These are phyloP conservation scores for Drosophila nr. perissopoda DNA, from an alignment of 2,888 invertebrate species.

Conservation along the genomic window DNA sequence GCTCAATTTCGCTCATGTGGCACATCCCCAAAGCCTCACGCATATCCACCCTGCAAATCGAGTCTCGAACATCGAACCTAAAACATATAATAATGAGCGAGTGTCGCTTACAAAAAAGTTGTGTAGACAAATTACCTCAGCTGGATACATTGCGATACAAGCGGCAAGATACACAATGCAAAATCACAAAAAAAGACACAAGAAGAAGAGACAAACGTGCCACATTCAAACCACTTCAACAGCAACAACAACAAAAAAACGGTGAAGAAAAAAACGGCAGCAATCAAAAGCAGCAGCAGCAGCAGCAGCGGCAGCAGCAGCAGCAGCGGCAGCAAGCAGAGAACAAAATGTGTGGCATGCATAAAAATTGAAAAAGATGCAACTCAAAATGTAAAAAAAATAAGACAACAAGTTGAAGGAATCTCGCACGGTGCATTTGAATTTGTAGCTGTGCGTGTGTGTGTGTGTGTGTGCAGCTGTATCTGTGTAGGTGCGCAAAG, in stretches of 20 bases:
- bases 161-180: not conserved
- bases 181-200: slow-evolving; percentile 19
- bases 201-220: slow-evolving; percentile 67
- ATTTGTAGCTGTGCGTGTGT: slow-evolving; percentile 34
- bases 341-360: slow-evolving; percentile 73
- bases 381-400: slow-evolving; percentile 47
- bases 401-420: slow-evolving; percentile 37
- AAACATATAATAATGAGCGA: slow-evolving; percentile 27
- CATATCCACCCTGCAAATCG: slow-evolving; percentile 21
- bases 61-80: not conserved
- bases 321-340: slow-evolving; percentile 27
- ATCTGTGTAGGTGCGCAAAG: slow-evolving; percentile 64
- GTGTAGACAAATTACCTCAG: slow-evolving; percentile 58
- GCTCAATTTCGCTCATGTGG: slow-evolving; percentile 20
- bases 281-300: slow-evolving; percentile 50
- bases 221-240: slow-evolving; percentile 75
- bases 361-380: slow-evolving; percentile 79
- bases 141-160: slow-evolving; percentile 10
- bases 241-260: slow-evolving; percentile 29
- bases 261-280: slow-evolving; percentile 39
- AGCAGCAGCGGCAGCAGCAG: slow-evolving; percentile 32
- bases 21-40: slow-evolving; percentile 18
- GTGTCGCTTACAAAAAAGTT: slow-evolving; percentile 44
- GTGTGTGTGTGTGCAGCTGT: slow-evolving; percentile 34
- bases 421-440: slow-evolving; percentile 69